Base-by-base conservation (phyloP, 2,797 vertebrate species). In the Oophaga sylvatica region DNA sequence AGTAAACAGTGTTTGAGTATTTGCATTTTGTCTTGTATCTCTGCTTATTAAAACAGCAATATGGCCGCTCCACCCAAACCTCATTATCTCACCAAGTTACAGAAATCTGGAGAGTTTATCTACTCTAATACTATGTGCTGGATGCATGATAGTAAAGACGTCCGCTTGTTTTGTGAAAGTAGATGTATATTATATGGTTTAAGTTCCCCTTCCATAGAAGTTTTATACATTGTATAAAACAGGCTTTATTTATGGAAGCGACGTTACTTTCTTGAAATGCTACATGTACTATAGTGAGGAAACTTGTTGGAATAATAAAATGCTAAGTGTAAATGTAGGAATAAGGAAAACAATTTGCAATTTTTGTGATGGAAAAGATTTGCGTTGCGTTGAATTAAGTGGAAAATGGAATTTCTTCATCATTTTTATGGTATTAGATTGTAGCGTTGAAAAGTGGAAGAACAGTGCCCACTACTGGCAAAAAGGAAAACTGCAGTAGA, bases 381-480 rank as follows among this genome's bases (percentile, higher is more conserved):
- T 8, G 53, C 62, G 12, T n/a, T 88, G 26, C 63, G 76, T 45
- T 81, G 22, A 19, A 48, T 81, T 68, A 45, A 56, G 35, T 48
- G 17, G 26, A 82, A 56, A 81, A 68, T 65, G 57, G 26, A 45
- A n/a, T 81, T 81, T n/a, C 67, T 19, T 15, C 48, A 29, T 16
- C 35, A 70, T 45, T 35, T 53, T 75, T 19, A 73, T 11, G 11
- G 20, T 45, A 19, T 29, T 29, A 26, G 87, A 3, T 90, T 62
- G 65, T 16, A 76, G 17, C 65, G 84, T 63, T 87, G 87, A 95
- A 94, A 94, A 91, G 92, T 95, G 90, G 94, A 92, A 93, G 91
- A 95, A 96, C 92, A 95, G 91, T 95, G 94, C 93, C 95, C 94
- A 95, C 95, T 95, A 92, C 94, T 96, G 95, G 94, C 91, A 92